Percentiles rank a stretch among this genome's conserved stretches.
phyloP scores from a whole-genome alignment of 2,797 vertebrate species.

The Ctenopoma kingsleyae region DNA sequence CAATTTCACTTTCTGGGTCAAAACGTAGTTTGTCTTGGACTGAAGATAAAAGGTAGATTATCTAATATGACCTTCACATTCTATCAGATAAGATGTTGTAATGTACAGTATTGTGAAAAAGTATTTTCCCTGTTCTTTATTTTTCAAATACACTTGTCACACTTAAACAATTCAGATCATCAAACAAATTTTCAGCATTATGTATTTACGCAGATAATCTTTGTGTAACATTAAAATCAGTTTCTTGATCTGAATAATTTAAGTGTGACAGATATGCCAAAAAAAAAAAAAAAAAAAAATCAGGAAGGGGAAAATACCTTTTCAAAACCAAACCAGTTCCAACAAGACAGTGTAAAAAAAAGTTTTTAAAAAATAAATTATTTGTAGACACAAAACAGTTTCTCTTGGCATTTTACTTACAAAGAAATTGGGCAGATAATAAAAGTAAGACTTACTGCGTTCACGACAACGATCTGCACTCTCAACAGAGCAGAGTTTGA shows the following conservation, averaged over 20 bases:
- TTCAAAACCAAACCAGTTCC: background rate
- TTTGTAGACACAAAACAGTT: background rate
- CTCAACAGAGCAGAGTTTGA: slow-evolving; percentile 95
- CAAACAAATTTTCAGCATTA: too few relatives aligned
- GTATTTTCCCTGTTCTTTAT: too few relatives aligned
- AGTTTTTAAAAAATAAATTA: background rate
- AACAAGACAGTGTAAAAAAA: background rate
- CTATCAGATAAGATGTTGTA: background rate
- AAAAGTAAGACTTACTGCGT: slow-evolving; percentile 87
- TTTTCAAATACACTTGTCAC: too few relatives aligned
- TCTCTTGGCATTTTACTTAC: background rate
- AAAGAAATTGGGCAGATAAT: background rate
- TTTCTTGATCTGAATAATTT: too few relatives aligned
- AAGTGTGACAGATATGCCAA: too few relatives aligned
- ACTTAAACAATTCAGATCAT: too few relatives aligned
- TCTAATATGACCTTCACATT: background rate
- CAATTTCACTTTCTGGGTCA: slow-evolving; percentile 98
- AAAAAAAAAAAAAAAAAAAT: too few relatives aligned
- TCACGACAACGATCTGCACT: slow-evolving; percentile 96
- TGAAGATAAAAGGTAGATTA: slow-evolving; percentile 57
- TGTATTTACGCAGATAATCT: too few relatives aligned
- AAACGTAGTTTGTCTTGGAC: slow-evolving; percentile 97
- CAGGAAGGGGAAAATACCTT: too few relatives aligned
- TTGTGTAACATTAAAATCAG: too few relatives aligned
- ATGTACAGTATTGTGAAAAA: background rate